A percentile compares a stretch with the other conserved stretches of the same genome.
These are phyloP conservation scores for Drymodes brunneopygia DNA, from an alignment of 2,113 vertebrate genomes.

Conservation along the genomic window DNA sequence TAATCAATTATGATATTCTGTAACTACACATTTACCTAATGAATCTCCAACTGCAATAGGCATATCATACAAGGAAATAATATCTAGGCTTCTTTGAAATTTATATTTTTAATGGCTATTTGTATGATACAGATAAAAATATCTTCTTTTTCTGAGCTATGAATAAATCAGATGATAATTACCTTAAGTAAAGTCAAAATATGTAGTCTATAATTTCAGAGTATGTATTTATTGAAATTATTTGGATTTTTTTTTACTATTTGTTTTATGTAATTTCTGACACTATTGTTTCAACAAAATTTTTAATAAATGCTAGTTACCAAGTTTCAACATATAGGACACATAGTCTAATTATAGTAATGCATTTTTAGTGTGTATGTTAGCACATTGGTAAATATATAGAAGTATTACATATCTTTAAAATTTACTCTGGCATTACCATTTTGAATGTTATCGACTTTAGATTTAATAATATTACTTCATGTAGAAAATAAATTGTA, in stretches of 20 bases:
- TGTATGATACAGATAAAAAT: not conserved
- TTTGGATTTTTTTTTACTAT: not conserved
- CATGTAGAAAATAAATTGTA: not conserved
- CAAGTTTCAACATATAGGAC: not conserved
- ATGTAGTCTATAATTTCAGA: not conserved
- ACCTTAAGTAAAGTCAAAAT: not conserved
- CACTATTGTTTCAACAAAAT: not conserved
- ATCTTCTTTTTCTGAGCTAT: not conserved
- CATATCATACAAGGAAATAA: not conserved
- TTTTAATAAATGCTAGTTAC: not conserved
- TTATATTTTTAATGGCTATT: not conserved
- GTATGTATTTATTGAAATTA: not conserved
- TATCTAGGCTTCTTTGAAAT: not conserved
- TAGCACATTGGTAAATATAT: not conserved
- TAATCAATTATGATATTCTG: not conserved
- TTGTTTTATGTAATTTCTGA: not conserved
- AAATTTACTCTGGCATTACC: not conserved
- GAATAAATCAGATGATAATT: not conserved
- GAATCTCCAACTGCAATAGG: not conserved
- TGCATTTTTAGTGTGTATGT: fast-evolving
- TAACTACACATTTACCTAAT: not conserved
- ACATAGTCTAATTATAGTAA: not conserved
- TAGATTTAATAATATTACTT: not conserved
- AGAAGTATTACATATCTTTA: not conserved
- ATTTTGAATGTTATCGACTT: not conserved